Evolutionary conservation across 2,888 invertebrate species (phyloP).

Genomic region (Uropetala carovei): DNA sequence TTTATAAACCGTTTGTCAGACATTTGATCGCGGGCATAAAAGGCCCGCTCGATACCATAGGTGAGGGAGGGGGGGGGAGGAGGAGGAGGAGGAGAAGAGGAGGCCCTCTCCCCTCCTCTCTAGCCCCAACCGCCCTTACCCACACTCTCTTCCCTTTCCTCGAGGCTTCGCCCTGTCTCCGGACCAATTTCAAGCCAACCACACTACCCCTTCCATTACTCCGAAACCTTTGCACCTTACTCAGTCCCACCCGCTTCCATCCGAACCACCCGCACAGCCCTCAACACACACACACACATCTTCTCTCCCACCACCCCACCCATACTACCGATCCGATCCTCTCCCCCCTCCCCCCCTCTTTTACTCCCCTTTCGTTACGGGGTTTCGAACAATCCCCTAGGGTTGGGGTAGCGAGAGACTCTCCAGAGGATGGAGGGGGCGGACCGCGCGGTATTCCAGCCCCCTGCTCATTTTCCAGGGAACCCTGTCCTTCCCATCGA

Average conservation of each 20-base stretch:
- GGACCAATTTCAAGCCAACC: neutral
- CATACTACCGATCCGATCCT: no score
- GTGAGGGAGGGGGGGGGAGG: neutral
- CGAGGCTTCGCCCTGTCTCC: neutral
- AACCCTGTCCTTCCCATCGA: neutral
- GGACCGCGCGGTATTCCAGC: neutral
- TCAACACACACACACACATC: no score
- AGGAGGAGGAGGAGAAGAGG: neutral
- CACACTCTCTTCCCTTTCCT: neutral
- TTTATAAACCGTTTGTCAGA: slow-evolving; percentile 46
- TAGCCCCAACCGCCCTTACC: neutral
- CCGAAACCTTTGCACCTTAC: slow-evolving; percentile 23
- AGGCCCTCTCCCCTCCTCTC: neutral
- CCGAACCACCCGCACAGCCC: no score
- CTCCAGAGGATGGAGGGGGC: neutral
- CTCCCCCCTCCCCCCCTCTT: no score
- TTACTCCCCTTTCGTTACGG: slow-evolving; percentile 15
- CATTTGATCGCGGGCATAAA: slow-evolving; percentile 51
- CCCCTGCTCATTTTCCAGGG: neutral
- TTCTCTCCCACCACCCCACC: no score
- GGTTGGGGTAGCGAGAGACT: neutral
- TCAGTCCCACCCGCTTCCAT: neutral
- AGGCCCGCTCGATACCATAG: slow-evolving; percentile 12
- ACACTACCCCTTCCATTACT: neutral
- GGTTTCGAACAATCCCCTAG: slow-evolving; percentile 11